Evolutionary conservation across 1,140 invertebrate species (phyloP).

Genomic region (Amphibalanus amphitrite): DNA sequence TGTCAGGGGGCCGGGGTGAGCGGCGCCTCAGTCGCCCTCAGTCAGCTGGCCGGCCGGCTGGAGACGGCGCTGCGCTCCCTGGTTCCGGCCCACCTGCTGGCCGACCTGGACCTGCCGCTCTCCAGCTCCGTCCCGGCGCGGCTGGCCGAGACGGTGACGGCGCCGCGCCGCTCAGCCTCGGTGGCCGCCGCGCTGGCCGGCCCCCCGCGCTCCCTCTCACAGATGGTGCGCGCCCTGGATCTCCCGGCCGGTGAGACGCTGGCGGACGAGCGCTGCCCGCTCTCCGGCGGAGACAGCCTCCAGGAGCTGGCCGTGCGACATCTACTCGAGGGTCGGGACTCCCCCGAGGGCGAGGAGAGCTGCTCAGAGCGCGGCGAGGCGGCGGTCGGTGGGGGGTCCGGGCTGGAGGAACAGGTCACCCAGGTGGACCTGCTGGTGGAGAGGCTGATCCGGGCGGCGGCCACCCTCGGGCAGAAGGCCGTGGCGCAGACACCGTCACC

Average conservation of each 20-base stretch:
- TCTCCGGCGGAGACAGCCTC: neutral
- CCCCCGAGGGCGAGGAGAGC: neutral
- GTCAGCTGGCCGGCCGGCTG: constrained; percentile 45
- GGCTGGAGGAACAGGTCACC: neutral
- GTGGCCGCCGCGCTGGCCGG: neutral
- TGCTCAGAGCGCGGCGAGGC: neutral
- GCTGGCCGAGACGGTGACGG: neutral
- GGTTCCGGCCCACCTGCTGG: neutral
- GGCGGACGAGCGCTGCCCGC: neutral
- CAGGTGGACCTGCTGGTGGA: neutral
- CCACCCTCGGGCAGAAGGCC: too few species aligned
- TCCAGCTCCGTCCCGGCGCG: neutral
- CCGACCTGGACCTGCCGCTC: neutral
- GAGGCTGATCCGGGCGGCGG: neutral
- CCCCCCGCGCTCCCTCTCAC: neutral
- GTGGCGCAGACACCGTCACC: neutral
- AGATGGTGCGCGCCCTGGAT: neutral
- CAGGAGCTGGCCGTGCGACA: neutral
- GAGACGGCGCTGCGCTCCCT: constrained; percentile 23
- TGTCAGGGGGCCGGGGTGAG: constrained; percentile 50
- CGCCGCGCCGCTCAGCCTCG: constrained; percentile 1
- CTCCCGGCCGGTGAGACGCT: neutral
- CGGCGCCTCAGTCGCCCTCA: constrained; percentile 47
- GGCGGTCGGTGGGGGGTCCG: too few species aligned
- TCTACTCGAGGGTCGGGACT: neutral